Base-by-base conservation (phyloP, 2,113 vertebrate genomes). In the Forbesichthys agassizii region DNA sequence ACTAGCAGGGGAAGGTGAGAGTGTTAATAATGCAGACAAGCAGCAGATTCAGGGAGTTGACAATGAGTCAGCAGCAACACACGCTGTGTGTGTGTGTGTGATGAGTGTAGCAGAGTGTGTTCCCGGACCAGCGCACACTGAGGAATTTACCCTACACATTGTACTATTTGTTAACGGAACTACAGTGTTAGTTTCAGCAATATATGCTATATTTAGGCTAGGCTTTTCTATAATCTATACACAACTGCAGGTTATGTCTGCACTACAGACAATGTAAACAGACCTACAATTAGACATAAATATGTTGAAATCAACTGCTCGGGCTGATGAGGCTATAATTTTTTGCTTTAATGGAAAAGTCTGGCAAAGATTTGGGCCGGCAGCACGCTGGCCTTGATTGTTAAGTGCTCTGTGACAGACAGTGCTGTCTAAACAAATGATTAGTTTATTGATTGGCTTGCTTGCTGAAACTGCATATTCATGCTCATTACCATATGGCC, bases 51-150 rank as follows among this genome's bases (percentile, higher is more conserved):
- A 77, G 73, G 73, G 78, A 74, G 86, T 11, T 84, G 87, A 88
- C 90, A 88, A 83, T 91, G 91, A 92, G 90, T 93, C 92, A 93
- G 92, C 90, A 92, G 69, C 88, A 86, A 47, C 76, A 75, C 61
- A 56, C 36, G 36, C 1, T 53, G 52, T 13, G 52, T 42, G 36
- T 42, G 36, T 8, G 36, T 42, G 36, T 8, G 16, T 11, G 36
- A 42, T 6, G 12, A 12, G 62, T 58, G 73, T 51, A 76, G 71
- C 79, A 73, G 64, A 66, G 52, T 73, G 78, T 60, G 80, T 75
- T 81, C 68, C 72, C 11, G 3, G 61, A 75, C 73, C 68, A 64
- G 27, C 76, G 13, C 55, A 59, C 51, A 11, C 12, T 13, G 18
- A 20, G 18, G 10, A 53, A 16, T 12, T 36, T 52, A 11, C 13